Conservation (phyloP, 1,140 invertebrate species). For the Pseudobourletiella spinata region DNA sequence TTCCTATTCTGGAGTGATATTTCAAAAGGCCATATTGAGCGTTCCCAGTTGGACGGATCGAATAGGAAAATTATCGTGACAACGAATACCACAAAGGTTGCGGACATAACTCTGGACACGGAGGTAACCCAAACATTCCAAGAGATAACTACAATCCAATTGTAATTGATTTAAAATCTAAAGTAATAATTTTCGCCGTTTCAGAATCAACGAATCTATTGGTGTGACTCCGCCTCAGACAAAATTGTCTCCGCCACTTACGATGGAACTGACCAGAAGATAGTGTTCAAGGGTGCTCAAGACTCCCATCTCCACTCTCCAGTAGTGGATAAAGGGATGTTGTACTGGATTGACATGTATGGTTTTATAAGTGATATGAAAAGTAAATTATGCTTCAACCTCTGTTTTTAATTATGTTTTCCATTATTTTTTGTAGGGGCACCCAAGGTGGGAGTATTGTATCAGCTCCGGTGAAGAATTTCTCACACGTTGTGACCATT, state of each 20-base stretch:
- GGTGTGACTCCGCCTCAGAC: constrained; percentile 46
- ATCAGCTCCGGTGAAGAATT: constrained; percentile 51
- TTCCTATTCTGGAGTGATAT: constrained; percentile 54
- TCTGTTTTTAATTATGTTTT: constrained; percentile 15
- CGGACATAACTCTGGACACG: constrained; percentile 53
- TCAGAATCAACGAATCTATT: constrained; percentile 43
- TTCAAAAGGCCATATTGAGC: constrained; percentile 44
- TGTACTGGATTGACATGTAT: constrained; percentile 54
- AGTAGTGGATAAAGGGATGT: constrained; percentile 43
- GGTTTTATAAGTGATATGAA: constrained; percentile 25
- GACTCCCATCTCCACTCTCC: constrained; percentile 39
- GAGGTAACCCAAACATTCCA: constrained; percentile 42
- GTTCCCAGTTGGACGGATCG: constrained; percentile 48
- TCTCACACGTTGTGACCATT: constrained; percentile 48
- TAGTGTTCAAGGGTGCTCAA: constrained; percentile 26
- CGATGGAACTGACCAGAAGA: constrained; percentile 43
- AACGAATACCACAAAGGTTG: constrained; percentile 37
- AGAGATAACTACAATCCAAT: not conserved
- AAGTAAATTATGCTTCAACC: not conserved
- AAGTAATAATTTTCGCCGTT: too few species aligned
- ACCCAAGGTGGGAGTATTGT: constrained; percentile 56
- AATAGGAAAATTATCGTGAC: constrained; percentile 48
- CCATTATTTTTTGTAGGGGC: constrained; percentile 48
- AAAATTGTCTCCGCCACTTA: constrained; percentile 46
- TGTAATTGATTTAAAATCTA: not conserved